Percentiles rank a stretch among this genome's conserved stretches.
These are phyloP conservation scores for Malurus splendens DNA, from an alignment of 2,797 vertebrate genomes.

Conservation along the genomic window DNA sequence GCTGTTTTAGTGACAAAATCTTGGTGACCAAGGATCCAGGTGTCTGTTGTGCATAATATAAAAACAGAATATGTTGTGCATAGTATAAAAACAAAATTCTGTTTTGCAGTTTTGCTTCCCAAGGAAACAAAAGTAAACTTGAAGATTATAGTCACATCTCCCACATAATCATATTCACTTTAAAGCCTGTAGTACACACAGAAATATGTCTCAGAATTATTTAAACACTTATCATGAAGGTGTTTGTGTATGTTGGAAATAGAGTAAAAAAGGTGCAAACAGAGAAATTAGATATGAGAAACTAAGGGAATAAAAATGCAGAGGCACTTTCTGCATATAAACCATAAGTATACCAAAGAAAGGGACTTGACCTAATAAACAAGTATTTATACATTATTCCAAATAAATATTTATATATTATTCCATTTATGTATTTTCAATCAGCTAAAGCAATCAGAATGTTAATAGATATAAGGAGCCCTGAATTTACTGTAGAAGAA, in stretches of 20 bases:
- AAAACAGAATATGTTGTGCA: not conserved
- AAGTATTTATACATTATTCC: not conserved
- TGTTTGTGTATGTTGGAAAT: not conserved
- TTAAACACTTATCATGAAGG: not conserved
- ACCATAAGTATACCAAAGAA: not conserved
- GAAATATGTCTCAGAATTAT: not conserved
- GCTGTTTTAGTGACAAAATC: constrained; percentile 28
- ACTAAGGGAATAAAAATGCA: not conserved
- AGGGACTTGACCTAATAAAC: not conserved
- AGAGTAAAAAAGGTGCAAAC: not conserved
- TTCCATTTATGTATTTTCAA: not conserved
- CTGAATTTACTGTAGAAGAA: not conserved
- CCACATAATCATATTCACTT: not conserved
- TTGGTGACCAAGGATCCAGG: constrained; percentile 15
- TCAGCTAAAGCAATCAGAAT: not conserved
- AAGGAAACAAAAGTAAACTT: not conserved
- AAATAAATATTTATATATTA: not conserved
- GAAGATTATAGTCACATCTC: constrained; percentile 1
- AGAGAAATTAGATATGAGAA: not conserved
- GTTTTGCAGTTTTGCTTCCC: constrained; percentile 4
- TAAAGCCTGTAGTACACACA: constrained; percentile 2
- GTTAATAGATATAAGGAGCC: not conserved
- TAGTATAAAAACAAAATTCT: constrained; percentile 14
- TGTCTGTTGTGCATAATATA: not conserved
- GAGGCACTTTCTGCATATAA: not conserved